Evolutionary conservation across 2,113 vertebrate species (phyloP), one percentile per base, ranked within the genome.

Genomic region (Paedocypris sp.): DNA sequence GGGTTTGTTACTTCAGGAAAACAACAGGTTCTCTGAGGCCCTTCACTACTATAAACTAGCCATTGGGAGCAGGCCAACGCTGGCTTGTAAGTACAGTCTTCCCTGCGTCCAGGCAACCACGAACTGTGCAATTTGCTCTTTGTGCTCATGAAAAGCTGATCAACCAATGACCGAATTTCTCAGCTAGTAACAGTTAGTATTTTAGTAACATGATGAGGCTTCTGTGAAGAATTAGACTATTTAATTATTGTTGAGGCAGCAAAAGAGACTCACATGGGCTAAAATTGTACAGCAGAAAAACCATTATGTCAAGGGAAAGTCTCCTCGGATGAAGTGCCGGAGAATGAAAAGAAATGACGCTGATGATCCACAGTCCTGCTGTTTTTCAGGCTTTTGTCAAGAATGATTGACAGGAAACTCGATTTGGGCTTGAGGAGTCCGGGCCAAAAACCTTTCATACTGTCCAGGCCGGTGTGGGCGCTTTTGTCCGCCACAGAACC

Each of bases 1-100:
- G 42, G 95, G 95, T 71, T 83, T 98, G 71, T 87, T 99, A 64
- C 89, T 99, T 9, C 95, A 99, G 76, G 95, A 99, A 77, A 94
- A 90, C 82, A 92, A 88, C 87, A 91, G 92, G 67, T 92, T 95
- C 82, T 82, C 91, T 19, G 93, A 98, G 79, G 94, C 95, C 0
- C 82, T 98, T 15, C 91, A 92, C 85, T 97, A 97, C 82, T 99
- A 99, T 75, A 96, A 94, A 76, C 76, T 98, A 87, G 94, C 95
- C 31, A 89, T 99, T 54, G 91, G 91, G 73, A 97, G 94, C 83
- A 88, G 95, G 81, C 94, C 95, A 69, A 97, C 95, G 26, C 79
- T 99, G 75, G 95, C 95, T 79, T 98, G 95, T 99, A 88, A 92
- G 95, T 97, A 89, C 78, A 73, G 68, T 73, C 60, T 59, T 67